Conservation (phyloP, 2,888 invertebrate genomes). For the Eremobia ochroleuca region DNA sequence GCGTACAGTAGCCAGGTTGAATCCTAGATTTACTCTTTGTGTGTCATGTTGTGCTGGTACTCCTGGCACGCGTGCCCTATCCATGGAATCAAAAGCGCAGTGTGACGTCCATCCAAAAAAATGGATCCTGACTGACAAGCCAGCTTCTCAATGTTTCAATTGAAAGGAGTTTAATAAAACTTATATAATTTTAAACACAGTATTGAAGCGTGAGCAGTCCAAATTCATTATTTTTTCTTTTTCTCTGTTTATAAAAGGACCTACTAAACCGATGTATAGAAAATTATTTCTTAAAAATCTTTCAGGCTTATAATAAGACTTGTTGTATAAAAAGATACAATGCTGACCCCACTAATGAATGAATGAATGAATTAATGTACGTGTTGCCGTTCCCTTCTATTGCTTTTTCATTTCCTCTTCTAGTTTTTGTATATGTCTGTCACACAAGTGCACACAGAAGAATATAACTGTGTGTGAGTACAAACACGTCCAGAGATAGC, state of each 20-base stretch:
- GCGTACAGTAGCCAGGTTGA: background rate
- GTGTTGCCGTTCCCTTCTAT: background rate
- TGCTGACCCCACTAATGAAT: background rate
- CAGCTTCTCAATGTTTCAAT: background rate
- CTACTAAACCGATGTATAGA: background rate
- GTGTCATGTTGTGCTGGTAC: slow-evolving; percentile 9
- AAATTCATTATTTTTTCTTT: background rate
- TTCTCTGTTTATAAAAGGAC: background rate
- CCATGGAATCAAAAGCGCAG: background rate
- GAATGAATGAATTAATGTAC: background rate
- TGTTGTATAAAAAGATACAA: background rate
- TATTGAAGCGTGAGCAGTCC: background rate
- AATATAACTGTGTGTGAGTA: background rate
- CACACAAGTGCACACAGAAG: background rate
- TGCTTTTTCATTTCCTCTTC: background rate
- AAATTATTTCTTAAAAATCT: background rate
- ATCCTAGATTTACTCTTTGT: background rate
- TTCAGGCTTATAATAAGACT: background rate
- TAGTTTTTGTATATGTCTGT: background rate
- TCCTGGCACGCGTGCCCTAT: slow-evolving; percentile 6
- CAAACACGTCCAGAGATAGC: background rate
- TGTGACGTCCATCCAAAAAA: background rate
- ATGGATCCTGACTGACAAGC: no score
- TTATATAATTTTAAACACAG: background rate
- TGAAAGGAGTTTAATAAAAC: background rate